phyloP scores from a whole-genome alignment of 2,113 vertebrate species.

The Erpornis zantholeuca region DNA sequence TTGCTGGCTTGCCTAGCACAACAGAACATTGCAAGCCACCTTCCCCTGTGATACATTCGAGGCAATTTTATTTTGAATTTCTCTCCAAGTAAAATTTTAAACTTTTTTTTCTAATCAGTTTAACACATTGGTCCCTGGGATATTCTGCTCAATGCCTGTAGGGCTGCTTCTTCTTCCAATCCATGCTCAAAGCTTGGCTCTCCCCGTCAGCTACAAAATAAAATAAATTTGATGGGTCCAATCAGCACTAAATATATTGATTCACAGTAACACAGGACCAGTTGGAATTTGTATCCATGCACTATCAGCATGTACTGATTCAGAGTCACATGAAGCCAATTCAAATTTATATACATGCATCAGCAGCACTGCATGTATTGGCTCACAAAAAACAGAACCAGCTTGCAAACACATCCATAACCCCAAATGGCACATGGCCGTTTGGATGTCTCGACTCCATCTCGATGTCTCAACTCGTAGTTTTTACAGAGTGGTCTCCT shows the following conservation, averaged over 20 bases:
- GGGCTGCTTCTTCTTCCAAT: background rate
- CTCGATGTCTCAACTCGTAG: rapidly evolving
- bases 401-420: background rate
- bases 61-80: slow-evolving; percentile 10
- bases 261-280: background rate
- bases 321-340: background rate
- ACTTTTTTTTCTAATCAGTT: background rate
- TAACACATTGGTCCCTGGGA: slow-evolving; percentile 32
- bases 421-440: background rate
- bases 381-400: background rate
- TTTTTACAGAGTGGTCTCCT: background rate
- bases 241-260: background rate
- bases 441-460: background rate
- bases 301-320: background rate
- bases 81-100: slow-evolving; percentile 41
- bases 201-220: background rate
- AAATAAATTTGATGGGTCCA: background rate
- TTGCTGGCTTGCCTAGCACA: slow-evolving; percentile 51
- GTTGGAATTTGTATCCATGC: background rate
- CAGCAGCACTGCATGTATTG: background rate
- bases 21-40: background rate
- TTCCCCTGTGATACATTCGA: background rate
- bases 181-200: background rate
- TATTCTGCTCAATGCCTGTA: background rate
- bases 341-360: background rate